Base-by-base conservation (phyloP, 1,140 invertebrate genomes). In the Wiebesia pumilae region DNA sequence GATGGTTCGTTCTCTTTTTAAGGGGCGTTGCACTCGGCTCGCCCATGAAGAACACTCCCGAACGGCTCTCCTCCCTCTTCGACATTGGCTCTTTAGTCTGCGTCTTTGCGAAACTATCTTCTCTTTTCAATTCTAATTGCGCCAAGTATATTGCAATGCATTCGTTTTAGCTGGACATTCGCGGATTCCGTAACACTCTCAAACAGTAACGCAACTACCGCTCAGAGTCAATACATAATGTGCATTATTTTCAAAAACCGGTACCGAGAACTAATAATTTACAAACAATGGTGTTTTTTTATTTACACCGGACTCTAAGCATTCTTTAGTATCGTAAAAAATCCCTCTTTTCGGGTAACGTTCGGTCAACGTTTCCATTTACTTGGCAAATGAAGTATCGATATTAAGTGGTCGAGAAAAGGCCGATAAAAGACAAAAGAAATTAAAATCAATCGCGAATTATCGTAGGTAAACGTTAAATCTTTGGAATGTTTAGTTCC, bases 21-120 rank as follows among this genome's bases (percentile, higher is more conserved):
- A 33, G 79, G 80, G 79, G 85, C 85, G 85, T 75, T 86, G 51
- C 84, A 27, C 75, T 38, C 71, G 82, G 51, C 40, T 69, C 67
- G 35, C 14, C 65, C 77, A 79, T 62, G 75, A 16, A 35, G 54
- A 38, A 69, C 9, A 24, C 58, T 40, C 58, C 14, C 14, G 40
- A 47, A 2, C 47, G 43, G 16, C 35, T 75, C 51, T 83, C 47
- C 38, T 84, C 73, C 83, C n/a, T 80, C 47, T 71, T 80, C 62
- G 77, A 54, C 40, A 33, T 67, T 79, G 54, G 83, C 83, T 69
- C 3, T 6, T 30, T 35, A 75, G 35, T 75, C 38, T 38, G 35
- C 35, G 71, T 33, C 21, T 40, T 43, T 75, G 7, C 71, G 27
- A 77, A 71, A 87, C 81, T 71, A 24, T 67, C 30, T 33, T 67